Conservation (phyloP, 2,797 vertebrate genomes). For the Coccyzus lansbergi region DNA sequence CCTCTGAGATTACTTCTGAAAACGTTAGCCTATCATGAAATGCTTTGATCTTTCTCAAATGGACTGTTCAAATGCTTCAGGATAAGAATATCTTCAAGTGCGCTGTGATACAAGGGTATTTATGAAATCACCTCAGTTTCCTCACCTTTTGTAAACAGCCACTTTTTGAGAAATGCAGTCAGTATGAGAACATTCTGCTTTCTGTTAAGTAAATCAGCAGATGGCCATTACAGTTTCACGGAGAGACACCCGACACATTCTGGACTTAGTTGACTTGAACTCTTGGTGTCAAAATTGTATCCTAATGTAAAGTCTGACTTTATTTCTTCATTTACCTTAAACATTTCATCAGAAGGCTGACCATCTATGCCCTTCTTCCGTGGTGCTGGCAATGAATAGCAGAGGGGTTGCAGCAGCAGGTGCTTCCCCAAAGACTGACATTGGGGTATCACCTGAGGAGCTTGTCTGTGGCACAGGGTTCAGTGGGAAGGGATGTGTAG, state of each 20-base stretch:
- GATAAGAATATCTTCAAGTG: not conserved
- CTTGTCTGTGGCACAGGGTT: too few species aligned
- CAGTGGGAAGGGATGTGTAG: too few species aligned
- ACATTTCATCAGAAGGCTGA: too few species aligned
- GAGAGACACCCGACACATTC: not conserved
- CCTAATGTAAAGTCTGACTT: too few species aligned
- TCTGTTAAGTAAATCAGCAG: not conserved
- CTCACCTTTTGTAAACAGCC: not conserved
- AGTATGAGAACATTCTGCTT: not conserved
- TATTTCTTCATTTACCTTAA: too few species aligned
- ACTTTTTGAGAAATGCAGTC: rapidly evolving
- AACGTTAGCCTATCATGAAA: not conserved
- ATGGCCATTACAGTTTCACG: not conserved
- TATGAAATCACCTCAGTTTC: not conserved
- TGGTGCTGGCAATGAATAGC: too few species aligned
- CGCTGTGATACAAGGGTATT: not conserved
- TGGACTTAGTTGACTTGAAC: not conserved
- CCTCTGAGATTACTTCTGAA: not conserved
- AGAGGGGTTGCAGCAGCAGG: too few species aligned
- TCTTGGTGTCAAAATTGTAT: not conserved
- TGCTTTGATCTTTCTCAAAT: not conserved
- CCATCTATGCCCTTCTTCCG: too few species aligned
- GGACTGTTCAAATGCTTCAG: not conserved
- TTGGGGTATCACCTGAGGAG: too few species aligned
- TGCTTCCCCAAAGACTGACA: too few species aligned